Base-by-base conservation (phyloP, 2,113 vertebrate species). In the Mystacornis crossleyi region DNA sequence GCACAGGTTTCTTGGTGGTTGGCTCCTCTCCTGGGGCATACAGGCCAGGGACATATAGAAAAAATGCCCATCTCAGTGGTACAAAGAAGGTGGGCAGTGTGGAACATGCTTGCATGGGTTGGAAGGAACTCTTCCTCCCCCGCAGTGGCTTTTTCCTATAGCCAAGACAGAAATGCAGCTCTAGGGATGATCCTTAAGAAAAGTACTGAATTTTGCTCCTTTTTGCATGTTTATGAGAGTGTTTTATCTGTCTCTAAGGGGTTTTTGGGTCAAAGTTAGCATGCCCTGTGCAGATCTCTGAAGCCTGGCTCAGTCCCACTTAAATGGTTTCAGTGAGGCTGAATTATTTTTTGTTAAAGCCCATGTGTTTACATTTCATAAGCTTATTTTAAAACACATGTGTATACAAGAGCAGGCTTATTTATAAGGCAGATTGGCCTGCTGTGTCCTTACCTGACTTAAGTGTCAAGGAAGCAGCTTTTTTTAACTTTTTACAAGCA, bases 361-460 rank as follows among this genome's bases (percentile, higher is more conserved):
- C 51, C 31, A 20, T 36, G 58, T 94, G 75, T 93, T 96, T 95
- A 74, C 28, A 43, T 93, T 96, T 92, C 78, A 77, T 85, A 86
- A 91, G 71, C 74, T 94, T 93, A 92, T 95, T 97, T 97, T 96
- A 90, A 96, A 94, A 86, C 9, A 11, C n/a, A 19, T 57, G 33
- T 65, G 60, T 88, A 57, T 86, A 70, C 72, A 88, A 94, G 67
- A 88, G 54, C 71, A 73, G 74, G 43, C 51, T 82, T 96, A 95
- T 93, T 94, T 95, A 80, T 88, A 77, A 66, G 79, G 87, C 81
- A 79, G 50, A 85, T 50, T 50, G 80, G 62, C 54, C 71, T 2
- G 3, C 85, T 82, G 47, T 96, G 93, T 97, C 95, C 95, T 96
- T 90, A 96, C 95, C 95, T 96, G 95, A 96, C 95, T 96, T 85